Base-by-base conservation (phyloP, 1,140 invertebrate genomes). In the Drosophila rhopaloa region DNA sequence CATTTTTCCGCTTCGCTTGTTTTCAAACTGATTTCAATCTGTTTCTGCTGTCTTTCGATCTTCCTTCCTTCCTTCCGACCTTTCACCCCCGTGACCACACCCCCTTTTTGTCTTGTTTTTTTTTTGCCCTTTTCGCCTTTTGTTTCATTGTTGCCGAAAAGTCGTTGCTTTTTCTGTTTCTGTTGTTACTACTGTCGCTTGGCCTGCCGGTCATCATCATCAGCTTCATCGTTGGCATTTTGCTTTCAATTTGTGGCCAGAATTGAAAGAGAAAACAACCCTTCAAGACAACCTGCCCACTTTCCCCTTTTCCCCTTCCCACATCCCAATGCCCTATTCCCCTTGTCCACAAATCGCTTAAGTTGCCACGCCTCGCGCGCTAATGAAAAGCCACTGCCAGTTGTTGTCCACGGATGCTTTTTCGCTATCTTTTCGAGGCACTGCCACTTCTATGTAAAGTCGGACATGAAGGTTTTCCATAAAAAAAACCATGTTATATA, bases 1-100 rank as follows among this genome's bases (percentile, higher is more conserved):
- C 81, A 80, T 84, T 84, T 84, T 84, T 84, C 74, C 73, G 81
- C 81, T 76, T 84, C 81, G 76, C 61, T 80, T 80, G 81, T 55
- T 80, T 84, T 84, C 76, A 84, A 84, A 84, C 81, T 73, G 81
- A 84, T 84, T 84, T 84, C 76, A 84, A 84, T 84, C 76, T 84
- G 81, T 80, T 84, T 77, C 78, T 72, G 76, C 81, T 84, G 81
- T 84, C 81, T 80, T 80, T 76, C 70, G 77, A 80, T 84, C 61
- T 78, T 61, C 44, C 58, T 68, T 61, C 44, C 58, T 68, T 61
- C 46, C 61, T 27, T n/a, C 46, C 67, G 16, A 37, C 55, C 50
- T 58, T 58, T 13, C 35, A 9, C 38, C n/a, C n/a, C 6, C 48
- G 10, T 5, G n/a, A 48, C 48, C 48, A 51, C 50, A 16, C 41